Conservation (phyloP, 2,797 vertebrate genomes). For the Anolis apletophallus region DNA sequence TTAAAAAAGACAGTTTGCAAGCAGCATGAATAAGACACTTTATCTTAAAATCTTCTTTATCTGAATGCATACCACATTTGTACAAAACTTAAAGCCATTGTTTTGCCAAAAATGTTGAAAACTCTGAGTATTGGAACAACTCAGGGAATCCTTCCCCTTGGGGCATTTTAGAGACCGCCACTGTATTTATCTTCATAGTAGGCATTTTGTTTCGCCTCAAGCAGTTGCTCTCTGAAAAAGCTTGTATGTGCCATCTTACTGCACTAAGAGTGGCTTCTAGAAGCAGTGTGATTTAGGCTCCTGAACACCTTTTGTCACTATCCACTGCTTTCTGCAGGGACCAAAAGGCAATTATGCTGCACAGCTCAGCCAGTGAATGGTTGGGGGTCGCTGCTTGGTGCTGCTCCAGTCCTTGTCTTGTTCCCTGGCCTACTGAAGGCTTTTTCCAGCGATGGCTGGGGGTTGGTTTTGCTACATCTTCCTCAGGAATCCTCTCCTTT, state of each 20-base stretch:
- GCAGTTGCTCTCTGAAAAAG: conserved; percentile 52
- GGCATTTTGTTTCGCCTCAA: conserved; percentile 40
- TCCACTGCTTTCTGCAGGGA: conserved; percentile 67
- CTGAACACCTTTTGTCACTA: conserved; percentile 58
- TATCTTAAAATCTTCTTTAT: conserved; percentile 41
- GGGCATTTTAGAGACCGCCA: conserved; percentile 70
- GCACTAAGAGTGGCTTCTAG: conserved; percentile 30
- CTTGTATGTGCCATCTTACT: conserved; percentile 28
- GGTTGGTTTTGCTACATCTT: conserved; percentile 66
- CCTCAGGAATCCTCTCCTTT: conserved; percentile 65
- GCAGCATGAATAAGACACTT: conserved; percentile 44
- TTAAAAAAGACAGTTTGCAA: conserved; percentile 36
- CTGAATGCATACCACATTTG: conserved; percentile 41
- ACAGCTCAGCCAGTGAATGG: conserved; percentile 44
- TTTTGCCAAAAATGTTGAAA: conserved; percentile 76
- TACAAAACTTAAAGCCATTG: conserved; percentile 75
- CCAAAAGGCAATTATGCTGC: conserved; percentile 62
- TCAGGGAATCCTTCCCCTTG: conserved; percentile 72
- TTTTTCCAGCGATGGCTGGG: conserved; percentile 45
- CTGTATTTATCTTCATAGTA: conserved; percentile 55
- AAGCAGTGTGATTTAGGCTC: conserved; percentile 46
- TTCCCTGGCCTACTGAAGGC: conserved; percentile 34
- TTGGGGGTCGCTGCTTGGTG: conserved; percentile 37
- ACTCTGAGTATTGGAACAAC: conserved; percentile 65
- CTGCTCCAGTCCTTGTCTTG: conserved; percentile 54